phyloP scores from a whole-genome alignment of 2,888 invertebrate genomes.

The Nowickia ferox region DNA sequence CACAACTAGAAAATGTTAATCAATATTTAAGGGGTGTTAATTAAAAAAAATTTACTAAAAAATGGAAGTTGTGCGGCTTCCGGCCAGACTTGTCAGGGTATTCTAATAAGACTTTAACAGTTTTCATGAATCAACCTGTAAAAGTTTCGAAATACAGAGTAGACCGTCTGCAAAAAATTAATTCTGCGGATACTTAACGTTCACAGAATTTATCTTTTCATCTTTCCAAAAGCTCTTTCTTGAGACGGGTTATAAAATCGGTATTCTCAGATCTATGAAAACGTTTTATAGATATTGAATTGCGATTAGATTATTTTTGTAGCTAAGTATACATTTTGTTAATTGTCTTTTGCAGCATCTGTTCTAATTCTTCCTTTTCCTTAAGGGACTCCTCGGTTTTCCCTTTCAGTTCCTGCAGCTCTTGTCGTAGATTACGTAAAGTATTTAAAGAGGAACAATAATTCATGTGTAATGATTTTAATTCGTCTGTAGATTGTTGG shows the following conservation, averaged over 20 bases:
- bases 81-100: too few relatives aligned
- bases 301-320: neutral
- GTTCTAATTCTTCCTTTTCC: conserved; percentile 76
- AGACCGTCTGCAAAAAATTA: too few relatives aligned
- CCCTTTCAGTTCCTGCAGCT: conserved; percentile 75
- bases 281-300: neutral
- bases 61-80: too few relatives aligned
- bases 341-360: conserved; percentile 74
- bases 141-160: too few relatives aligned
- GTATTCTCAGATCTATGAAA: conserved; percentile 76
- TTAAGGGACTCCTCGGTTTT: conserved; percentile 74
- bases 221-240: conserved; percentile 81
- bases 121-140: too few relatives aligned
- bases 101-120: too few relatives aligned
- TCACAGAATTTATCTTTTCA: too few relatives aligned
- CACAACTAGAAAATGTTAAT: too few relatives aligned
- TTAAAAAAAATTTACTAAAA: too few relatives aligned
- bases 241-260: conserved; percentile 78
- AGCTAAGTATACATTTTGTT: conserved; percentile 74
- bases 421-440: conserved; percentile 77
- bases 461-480: conserved; percentile 74
- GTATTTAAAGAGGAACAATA: conserved; percentile 76
- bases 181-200: too few relatives aligned
- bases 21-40: too few relatives aligned
- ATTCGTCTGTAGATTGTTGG: conserved; percentile 73